These are phyloP conservation scores for Boloria selene DNA, from an alignment of 2,888 invertebrate genomes.

Conservation along the genomic window DNA sequence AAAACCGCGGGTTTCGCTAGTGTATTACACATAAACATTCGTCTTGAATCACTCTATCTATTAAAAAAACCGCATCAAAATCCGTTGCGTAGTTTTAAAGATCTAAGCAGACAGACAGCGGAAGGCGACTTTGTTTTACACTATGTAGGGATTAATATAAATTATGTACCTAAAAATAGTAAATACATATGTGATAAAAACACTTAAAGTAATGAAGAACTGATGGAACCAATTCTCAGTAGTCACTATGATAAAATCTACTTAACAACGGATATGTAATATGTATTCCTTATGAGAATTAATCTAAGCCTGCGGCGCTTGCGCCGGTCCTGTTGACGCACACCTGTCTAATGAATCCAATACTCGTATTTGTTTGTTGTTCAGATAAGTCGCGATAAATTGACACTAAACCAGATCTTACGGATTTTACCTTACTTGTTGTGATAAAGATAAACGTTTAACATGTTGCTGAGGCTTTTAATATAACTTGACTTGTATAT, in stretches of 20 bases:
- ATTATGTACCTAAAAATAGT: too few species aligned
- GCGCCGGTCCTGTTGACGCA: slow-evolving; percentile 21
- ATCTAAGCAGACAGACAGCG: too few species aligned
- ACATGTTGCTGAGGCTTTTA: slow-evolving; percentile 7
- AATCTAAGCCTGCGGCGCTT: slow-evolving; percentile 19
- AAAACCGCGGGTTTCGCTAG: too few species aligned
- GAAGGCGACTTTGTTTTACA: too few species aligned
- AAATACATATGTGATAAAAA: too few species aligned
- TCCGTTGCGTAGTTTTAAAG: too few species aligned
- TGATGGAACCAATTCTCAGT: background rate
- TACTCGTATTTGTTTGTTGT: slow-evolving; percentile 20
- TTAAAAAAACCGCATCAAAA: too few species aligned
- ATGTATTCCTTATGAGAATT: slow-evolving; percentile 11
- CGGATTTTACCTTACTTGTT: slow-evolving; percentile 21
- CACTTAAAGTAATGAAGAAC: background rate
- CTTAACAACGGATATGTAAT: background rate
- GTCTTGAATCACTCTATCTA: too few species aligned
- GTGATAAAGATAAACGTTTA: slow-evolving; percentile 19
- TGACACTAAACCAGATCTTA: slow-evolving; percentile 25
- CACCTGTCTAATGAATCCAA: slow-evolving; percentile 32
- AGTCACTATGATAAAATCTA: slow-evolving; percentile 5
- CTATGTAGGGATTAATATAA: too few species aligned
- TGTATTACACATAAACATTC: too few species aligned
- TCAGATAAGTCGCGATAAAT: slow-evolving; percentile 27
- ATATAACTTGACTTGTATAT: background rate